Evolutionary conservation across 2,113 vertebrate genomes (phyloP).

Genomic region (Turdus rufiventris): DNA sequence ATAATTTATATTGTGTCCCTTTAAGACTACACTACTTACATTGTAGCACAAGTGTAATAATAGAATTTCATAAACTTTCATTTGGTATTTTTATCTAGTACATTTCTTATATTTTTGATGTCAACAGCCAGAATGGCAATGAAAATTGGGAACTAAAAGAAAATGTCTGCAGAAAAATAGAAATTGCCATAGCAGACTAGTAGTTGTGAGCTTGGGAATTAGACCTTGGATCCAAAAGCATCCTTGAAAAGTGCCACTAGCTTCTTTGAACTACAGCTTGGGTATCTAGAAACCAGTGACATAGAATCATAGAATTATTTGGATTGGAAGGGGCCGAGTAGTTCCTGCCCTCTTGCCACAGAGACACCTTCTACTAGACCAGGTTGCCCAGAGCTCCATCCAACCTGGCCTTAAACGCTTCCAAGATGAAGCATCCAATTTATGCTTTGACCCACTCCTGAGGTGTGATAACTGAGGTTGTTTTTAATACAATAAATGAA

Average conservation of each 20-base stretch:
- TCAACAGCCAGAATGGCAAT: neutral
- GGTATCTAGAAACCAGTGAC: neutral
- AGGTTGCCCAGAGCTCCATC: neutral
- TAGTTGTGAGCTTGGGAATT: neutral
- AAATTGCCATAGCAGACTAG: neutral
- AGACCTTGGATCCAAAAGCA: neutral
- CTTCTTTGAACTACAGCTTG: neutral
- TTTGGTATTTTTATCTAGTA: neutral
- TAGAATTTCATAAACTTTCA: neutral
- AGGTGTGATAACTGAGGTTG: neutral
- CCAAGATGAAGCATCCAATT: neutral
- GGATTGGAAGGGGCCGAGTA: neutral
- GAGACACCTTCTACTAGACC: neutral
- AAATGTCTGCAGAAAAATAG: neutral
- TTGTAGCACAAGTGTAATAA: neutral
- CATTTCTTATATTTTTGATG: neutral
- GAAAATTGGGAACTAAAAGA: neutral
- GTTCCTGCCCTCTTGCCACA: neutral
- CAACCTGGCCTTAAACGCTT: neutral
- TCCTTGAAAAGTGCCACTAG: neutral
- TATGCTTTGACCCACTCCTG: too few species aligned
- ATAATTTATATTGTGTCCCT: neutral
- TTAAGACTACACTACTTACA: neutral
- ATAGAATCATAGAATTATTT: neutral
- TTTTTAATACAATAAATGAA: neutral